Evolutionary conservation across 2,888 invertebrate genomes (phyloP).

Genomic region (Lingula anatina): DNA sequence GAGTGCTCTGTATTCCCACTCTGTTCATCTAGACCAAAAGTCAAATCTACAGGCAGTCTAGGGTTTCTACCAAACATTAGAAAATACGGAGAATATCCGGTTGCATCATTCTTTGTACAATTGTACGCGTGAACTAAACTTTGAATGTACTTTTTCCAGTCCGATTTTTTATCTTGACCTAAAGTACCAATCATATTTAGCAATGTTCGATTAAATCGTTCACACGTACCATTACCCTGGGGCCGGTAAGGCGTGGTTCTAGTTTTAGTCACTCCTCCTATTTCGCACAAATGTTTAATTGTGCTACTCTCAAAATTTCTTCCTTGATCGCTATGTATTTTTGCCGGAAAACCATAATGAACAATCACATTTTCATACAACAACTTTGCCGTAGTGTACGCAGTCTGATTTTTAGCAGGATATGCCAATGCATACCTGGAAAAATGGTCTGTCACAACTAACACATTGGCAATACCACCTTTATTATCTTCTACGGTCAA

Average conservation of each 20-base stretch:
- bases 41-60: slow-evolving; percentile 5
- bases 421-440: slow-evolving; percentile 4
- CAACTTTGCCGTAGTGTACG: slow-evolving; percentile 7
- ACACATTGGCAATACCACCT: slow-evolving; percentile 1
- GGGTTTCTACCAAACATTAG: slow-evolving; percentile 11
- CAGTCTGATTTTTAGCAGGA: slow-evolving; percentile 4
- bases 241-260: slow-evolving; percentile 12
- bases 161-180: slow-evolving; percentile 4
- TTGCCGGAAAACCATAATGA: slow-evolving; percentile 12
- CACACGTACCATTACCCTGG: slow-evolving; percentile 6
- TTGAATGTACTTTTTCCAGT: slow-evolving; percentile 6
- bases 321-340: slow-evolving; percentile 11
- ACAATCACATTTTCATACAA: slow-evolving; percentile 10
- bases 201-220: slow-evolving; percentile 11
- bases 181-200: slow-evolving; percentile 11
- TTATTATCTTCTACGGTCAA: slow-evolving; percentile 3
- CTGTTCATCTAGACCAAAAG: slow-evolving; percentile 1
- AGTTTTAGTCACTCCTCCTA: slow-evolving; percentile 7
- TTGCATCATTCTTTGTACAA: slow-evolving; percentile 9
- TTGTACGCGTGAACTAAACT: slow-evolving; percentile 11
- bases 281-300: slow-evolving; percentile 10
- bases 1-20: too few species aligned
- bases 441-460: slow-evolving; percentile 7
- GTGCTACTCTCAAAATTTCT: slow-evolving; percentile 10
- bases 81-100: slow-evolving; percentile 7